A percentile compares a stretch with the other conserved stretches of the same genome.
Conservation (phyloP, 2,888 invertebrate genomes). For the Callosobruchus maculatus region DNA sequence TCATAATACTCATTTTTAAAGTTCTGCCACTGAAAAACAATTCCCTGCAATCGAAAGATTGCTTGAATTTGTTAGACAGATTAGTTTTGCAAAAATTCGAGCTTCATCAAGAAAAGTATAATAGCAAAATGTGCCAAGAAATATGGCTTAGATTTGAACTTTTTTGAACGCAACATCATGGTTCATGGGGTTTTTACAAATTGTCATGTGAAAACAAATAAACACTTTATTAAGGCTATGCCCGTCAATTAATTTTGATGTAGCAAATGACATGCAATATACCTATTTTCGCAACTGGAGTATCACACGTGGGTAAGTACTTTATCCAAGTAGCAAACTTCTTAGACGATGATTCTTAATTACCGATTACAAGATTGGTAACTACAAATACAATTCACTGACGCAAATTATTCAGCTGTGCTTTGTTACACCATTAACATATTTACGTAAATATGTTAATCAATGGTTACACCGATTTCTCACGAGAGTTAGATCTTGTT, state of each 20-base stretch:
- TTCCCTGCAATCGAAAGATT: background rate
- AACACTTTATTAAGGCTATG: conserved; percentile 13
- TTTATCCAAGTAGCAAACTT: too few species aligned
- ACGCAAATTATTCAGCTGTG: too few species aligned
- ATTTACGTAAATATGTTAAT: too few species aligned
- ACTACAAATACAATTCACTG: too few species aligned
- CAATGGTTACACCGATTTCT: too few species aligned
- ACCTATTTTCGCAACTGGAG: background rate
- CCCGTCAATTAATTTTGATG: conserved; percentile 12
- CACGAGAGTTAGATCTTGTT: too few species aligned
- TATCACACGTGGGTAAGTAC: background rate
- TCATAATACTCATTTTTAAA: conserved; percentile 5
- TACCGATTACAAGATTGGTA: too few species aligned
- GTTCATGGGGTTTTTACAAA: conserved; percentile 7
- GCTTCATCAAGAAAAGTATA: background rate
- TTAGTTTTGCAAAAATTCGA: background rate
- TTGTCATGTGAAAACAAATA: conserved; percentile 6
- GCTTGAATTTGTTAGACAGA: conserved; percentile 1
- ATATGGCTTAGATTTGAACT: conserved; percentile 1
- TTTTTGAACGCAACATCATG: background rate
- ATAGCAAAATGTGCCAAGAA: conserved; percentile 3
- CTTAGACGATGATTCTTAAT: too few species aligned
- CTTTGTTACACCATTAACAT: too few species aligned
- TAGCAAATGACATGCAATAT: background rate
- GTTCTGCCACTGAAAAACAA: conserved; percentile 6